A percentile compares a stretch with the other conserved stretches of the same genome.
These are phyloP conservation scores for Spisula solida DNA, from an alignment of 2,888 invertebrate species.

Conservation along the genomic window DNA sequence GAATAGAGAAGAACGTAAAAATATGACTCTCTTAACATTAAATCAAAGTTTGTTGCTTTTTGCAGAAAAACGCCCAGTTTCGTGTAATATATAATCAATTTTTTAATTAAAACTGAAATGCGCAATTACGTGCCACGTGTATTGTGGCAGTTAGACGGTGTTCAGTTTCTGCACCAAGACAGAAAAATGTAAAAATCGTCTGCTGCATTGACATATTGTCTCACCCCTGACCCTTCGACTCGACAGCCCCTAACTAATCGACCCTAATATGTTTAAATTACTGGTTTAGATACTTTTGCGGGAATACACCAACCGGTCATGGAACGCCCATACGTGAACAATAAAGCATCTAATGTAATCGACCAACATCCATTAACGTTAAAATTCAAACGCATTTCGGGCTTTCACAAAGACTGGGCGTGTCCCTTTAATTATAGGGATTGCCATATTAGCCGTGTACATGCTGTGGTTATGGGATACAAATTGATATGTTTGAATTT, in stretches of 20 bases:
- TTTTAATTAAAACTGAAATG: conserved; percentile 17
- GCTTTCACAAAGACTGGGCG: conserved; percentile 63
- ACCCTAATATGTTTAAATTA: conserved; percentile 71
- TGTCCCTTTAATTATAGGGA: conserved; percentile 62
- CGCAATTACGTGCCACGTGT: conserved; percentile 21
- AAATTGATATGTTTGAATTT: conserved; percentile 67
- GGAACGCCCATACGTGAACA: conserved; percentile 63
- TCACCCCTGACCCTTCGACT: conserved; percentile 61
- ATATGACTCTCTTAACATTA: neutral
- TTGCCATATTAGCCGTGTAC: conserved; percentile 49
- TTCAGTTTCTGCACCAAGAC: conserved; percentile 9
- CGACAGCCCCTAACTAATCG: conserved; percentile 67
- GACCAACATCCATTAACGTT: conserved; percentile 48
- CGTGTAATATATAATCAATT: conserved; percentile 17
- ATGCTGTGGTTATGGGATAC: conserved; percentile 50
- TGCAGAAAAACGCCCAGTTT: neutral
- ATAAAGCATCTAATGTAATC: conserved; percentile 54
- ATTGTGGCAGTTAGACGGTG: conserved; percentile 2
- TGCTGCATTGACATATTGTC: conserved; percentile 27
- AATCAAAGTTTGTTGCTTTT: neutral
- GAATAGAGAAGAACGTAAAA: too few species aligned
- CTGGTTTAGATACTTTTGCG: conserved; percentile 66
- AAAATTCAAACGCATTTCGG: conserved; percentile 59
- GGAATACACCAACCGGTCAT: conserved; percentile 60
- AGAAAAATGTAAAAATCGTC: conserved; percentile 28